Base-by-base conservation (phyloP, 2,113 vertebrate species). In the Bubalus kerabau region DNA sequence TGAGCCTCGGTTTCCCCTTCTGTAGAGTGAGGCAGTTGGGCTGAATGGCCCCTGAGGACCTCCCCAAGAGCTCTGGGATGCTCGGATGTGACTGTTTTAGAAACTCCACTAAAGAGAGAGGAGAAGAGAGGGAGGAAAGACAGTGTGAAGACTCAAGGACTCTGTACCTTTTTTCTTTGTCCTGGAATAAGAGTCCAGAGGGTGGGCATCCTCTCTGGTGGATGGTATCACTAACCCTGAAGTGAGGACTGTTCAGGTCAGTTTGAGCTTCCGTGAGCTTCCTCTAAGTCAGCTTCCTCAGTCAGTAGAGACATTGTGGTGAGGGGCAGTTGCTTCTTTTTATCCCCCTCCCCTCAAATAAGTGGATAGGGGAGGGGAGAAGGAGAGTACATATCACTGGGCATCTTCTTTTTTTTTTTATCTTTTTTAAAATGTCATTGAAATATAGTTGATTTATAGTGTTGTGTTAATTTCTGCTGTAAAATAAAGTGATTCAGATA, bases 371-470 rank as follows among this genome's bases (percentile, higher is more conserved):
- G 40, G 71, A 24, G 40, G 40, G 40, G 40, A 26, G 6, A 50
- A 19, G n/a, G n/a, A 26, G 50, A 32, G 3, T 11, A 6, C 5
- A 6, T 2, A 2, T 46, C 0, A 5, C 2, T 6, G 14, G 6
- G 7, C 26, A 7, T n/a, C 21, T n/a, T 59, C 16, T 11, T 90
- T 76, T 36, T 16, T n/a, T 16, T n/a, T 17, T 19, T 7, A 74
- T 40, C 67, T 40, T 74, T 74, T 40, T 13, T 1, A 40, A 74
- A 74, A 40, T 40, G 21, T 74, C 67, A 23, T 74, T 74, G 19
- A 74, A 74, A 40, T 74, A 74, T 74, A 74, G 67, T 74, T 74
- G 19, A 40, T 74, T 74, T 24, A 74, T 74, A 74, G 67, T 23
- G 67, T 1, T 71, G 64, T 71, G 9, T 74, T 74, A 74, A 40